Evolutionary conservation across 2,113 vertebrate species (phyloP).

Genomic region (Lophura nycthemera): DNA sequence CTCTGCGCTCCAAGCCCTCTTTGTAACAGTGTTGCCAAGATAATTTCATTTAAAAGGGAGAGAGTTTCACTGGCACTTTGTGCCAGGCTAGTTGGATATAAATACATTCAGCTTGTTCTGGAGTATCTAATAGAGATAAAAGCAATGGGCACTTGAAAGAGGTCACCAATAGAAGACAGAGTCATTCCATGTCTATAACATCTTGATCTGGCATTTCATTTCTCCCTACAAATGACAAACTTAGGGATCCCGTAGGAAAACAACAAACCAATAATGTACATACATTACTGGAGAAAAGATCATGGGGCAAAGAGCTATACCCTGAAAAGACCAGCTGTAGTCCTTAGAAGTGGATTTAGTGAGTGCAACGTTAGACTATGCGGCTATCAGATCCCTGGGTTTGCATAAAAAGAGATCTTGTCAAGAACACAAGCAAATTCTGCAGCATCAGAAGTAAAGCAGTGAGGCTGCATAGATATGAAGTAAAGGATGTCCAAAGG

Average conservation of each 20-base stretch:
- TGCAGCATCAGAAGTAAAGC: not conserved
- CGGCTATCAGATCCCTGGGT: fast-evolving
- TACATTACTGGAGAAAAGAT: not conserved
- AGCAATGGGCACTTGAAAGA: not conserved
- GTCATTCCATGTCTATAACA: not conserved
- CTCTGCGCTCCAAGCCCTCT: not conserved
- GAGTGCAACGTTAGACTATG: not conserved
- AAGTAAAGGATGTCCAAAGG: not conserved
- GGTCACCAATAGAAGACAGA: not conserved
- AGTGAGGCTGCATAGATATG: not conserved
- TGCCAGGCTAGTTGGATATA: not conserved
- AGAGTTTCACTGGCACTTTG: not conserved
- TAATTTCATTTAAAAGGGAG: not conserved
- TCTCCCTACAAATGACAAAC: not conserved
- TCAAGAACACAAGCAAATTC: not conserved
- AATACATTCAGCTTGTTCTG: not conserved
- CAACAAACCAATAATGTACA: not conserved
- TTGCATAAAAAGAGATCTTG: not conserved
- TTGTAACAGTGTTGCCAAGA: not conserved
- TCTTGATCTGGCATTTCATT: slow-evolving; percentile 9
- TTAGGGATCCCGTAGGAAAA: not conserved
- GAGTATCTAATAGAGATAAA: not conserved
- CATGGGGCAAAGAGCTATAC: not conserved
- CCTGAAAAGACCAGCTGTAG: not conserved
- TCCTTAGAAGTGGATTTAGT: not conserved